Base-by-base conservation (phyloP, 2,113 vertebrate genomes). In the Scomber colias region DNA sequence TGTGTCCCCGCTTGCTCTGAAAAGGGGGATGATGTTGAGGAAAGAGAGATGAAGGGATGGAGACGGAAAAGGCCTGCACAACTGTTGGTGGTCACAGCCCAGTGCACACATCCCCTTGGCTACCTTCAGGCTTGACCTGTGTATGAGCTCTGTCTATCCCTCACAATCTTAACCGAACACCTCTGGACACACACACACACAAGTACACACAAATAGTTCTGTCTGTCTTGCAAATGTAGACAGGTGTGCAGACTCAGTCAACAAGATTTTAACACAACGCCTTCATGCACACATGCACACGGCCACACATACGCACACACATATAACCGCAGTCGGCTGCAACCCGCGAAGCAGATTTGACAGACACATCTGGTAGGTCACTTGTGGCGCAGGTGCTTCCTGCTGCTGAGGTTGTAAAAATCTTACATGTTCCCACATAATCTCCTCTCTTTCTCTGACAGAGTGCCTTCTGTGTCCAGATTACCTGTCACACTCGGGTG, bases 1-100 rank as follows among this genome's bases (percentile, higher is more conserved):
- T 90, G 85, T 87, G 80, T 87, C 80, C 78, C 70, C 4, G 44
- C 73, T 70, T 16, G 12, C 48, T 67, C 50, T 21, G 77, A 83
- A 84, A 59, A 71, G 35, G 14, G 55, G 65, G 51, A 77, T 77
- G 75, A 86, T 75, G 54, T 48, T 63, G 71, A 63, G 71, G 73
- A 76, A 66, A 54, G 66, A 81, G 51, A 78, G 74, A 84, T 78
- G 77, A 72, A 63, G 50, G 82, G 71, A 78, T 82, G 77, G 74
- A 54, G 48, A 57, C 51, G 44, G 74, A 54, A 72, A 89, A 83
- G 71, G 65, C 57, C 81, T 62, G 55, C 71, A 70, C 75, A 87
- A 91, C 89, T 89, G 87, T 87, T 87, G 78, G 77, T 83, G 77
- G 90, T 92, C 88, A 93, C 85, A 87, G 83, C 56, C 65, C 75